phyloP scores from a whole-genome alignment of 2,888 invertebrate species.

The Tromatobia lineatoria region DNA sequence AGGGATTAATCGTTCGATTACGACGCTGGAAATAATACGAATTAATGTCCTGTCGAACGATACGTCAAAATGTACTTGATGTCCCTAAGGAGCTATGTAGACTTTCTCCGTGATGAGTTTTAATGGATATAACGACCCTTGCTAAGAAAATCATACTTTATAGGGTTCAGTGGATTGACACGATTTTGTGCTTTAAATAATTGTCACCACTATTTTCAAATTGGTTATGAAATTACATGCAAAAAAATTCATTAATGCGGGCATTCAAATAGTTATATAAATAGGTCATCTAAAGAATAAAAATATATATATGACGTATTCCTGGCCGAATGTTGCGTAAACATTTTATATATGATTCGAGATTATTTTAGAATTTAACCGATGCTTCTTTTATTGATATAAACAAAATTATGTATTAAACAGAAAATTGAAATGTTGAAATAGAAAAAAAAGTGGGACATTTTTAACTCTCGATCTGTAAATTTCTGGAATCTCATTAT shows the following conservation, averaged over 20 bases:
- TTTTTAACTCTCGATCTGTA: no score
- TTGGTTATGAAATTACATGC: background rate
- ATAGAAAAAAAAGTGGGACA: no score
- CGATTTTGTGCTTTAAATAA: background rate
- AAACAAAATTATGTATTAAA: no score
- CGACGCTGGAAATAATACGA: slow-evolving; percentile 76
- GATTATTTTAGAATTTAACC: no score
- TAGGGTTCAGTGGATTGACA: background rate
- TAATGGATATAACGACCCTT: background rate
- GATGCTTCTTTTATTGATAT: no score
- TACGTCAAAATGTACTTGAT: background rate
- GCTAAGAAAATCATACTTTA: slow-evolving; percentile 3
- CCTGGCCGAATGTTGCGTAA: no score
- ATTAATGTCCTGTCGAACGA: slow-evolving; percentile 73
- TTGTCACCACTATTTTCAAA: background rate
- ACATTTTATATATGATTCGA: no score
- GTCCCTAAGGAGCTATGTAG: slow-evolving; percentile 31
- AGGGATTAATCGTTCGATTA: slow-evolving; percentile 72
- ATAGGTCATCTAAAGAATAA: no score
- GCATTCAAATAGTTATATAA: background rate
- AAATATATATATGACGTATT: no score
- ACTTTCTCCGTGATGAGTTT: background rate
- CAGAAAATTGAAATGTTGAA: no score
- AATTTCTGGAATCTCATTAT: no score
- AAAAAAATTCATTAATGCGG: background rate